Evolutionary conservation across 2,113 vertebrate species (phyloP), one percentile per base, ranked within the genome.

Genomic region (Ochotona curzoniae): DNA sequence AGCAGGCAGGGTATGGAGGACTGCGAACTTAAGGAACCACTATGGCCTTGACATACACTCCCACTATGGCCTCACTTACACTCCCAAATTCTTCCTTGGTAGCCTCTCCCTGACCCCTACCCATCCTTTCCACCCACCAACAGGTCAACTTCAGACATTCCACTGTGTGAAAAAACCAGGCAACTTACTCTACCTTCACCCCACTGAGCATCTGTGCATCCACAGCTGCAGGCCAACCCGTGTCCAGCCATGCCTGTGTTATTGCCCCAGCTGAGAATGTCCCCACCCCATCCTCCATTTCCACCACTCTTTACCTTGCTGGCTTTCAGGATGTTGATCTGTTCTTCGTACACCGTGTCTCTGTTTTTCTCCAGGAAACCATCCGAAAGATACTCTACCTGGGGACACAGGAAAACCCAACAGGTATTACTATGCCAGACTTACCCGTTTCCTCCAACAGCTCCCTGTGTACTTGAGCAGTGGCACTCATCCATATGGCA

Each of bases 291-390:
- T 0, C 11, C 64, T 57, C 32, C 1, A 1, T 28, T 30, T n/a
- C 69, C 2, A 15, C 14, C 0, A 28, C 51, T 15, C 38, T 66
- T 96, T 97, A 99, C 99, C 98, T 99, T 98, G 93, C 99, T 99
- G 97, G 99, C 99, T 95, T 99, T 99, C 94, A 99, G 97, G 94
- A 99, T 99, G 97, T 99, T 99, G 97, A 99, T 99, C 97, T 99
- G 99, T 92, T 99, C 99, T 96, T 99, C 99, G 25, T 99, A 98
- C 2, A 99, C 99, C 0, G 99, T 99, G 97, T 99, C 99, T 96
- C 99, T 97, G 97, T 99, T 99, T 97, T 99, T 99, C 96, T 99
- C 99, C 96, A 99, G 97, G 83, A 99, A 99, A 1, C 99, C 98
- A 1, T 99, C 98, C 74, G 98, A 99, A 93, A 99, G 98, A 95